Evolutionary conservation across 1,140 invertebrate species (phyloP), one percentile per base, ranked within the genome.

Genomic region (Macrosteles quadrilineatus): DNA sequence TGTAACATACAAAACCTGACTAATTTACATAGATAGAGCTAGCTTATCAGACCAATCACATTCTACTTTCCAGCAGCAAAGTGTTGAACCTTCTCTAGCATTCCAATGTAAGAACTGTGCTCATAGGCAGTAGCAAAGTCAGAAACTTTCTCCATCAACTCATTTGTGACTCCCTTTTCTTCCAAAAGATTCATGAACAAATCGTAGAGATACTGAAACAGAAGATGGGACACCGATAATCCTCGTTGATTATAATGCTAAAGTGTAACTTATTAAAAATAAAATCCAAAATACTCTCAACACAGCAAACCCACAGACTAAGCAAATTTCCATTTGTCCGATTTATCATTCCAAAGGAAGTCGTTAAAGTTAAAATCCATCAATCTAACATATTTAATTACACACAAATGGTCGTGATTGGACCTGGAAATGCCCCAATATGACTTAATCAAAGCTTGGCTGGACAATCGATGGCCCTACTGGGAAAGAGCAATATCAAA

Each of bases 151-250:
- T 94, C 90, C 11, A 89, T 91, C 83, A 98, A 97, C 72, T 96
- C 93, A 78, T 96, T 95, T 70, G 89, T 90, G 68, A 98, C 85
- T 30, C 95, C 95, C 76, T 96, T 94, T 77, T 98, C 95, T 79
- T 97, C 95, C 63, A 98, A 83, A 69, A 94, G 86, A 77, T 97
- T 96, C 91, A 98, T 94, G 47, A 98, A 81, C 23, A 97, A 84
- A 80, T 98, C 96, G 78, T 98, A 98, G 27, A 98, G 81, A 78
- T 95, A 94, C 93, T 95, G 83, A 14, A 88, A 88, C 76, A 80
- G 73, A 79, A 75, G 71, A 76, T 74, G 36, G 1, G 19, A 63
- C n/a, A n/a, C n/a, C n/a, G n/a, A n/a, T n/a, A n/a, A n/a, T n/a
- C n/a, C n/a, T n/a, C n/a, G n/a, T 23, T 63, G 12, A 9, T 65